phyloP scores from a whole-genome alignment of 1,140 invertebrate species.

The Listronotus oregonensis region DNA sequence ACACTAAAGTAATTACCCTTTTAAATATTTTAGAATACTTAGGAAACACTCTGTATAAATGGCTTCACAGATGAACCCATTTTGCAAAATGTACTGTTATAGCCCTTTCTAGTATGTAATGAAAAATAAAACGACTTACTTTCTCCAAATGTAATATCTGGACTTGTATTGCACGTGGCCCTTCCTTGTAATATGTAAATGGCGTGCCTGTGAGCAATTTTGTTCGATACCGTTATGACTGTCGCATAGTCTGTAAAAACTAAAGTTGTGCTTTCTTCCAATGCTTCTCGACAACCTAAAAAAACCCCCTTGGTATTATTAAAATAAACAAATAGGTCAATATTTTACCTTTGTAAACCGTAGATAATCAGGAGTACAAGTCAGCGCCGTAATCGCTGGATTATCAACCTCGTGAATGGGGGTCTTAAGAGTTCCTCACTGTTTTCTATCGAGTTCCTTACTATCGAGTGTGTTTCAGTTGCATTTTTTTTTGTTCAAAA shows the following conservation, averaged over 20 bases:
- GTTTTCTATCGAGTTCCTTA: constrained; percentile 58
- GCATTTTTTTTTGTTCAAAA: constrained; percentile 42
- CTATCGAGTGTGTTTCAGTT: constrained; percentile 43
- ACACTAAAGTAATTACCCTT: no score
- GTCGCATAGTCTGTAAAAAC: constrained; percentile 32
- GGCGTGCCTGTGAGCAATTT: constrained; percentile 60
- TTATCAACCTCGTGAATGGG: constrained; percentile 71
- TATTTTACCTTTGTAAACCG: constrained; percentile 49
- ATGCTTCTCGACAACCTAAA: constrained; percentile 52
- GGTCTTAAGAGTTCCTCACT: constrained; percentile 65
- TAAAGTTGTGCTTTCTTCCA: constrained; percentile 43
- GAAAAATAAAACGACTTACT: constrained; percentile 59
- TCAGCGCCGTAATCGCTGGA: constrained; percentile 69
- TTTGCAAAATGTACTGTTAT: no score
- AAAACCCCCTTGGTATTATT: no score
- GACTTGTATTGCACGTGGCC: constrained; percentile 72
- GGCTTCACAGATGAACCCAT: no score
- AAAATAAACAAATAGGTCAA: no score
- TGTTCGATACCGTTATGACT: constrained; percentile 39
- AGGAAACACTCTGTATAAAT: no score
- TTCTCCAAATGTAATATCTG: constrained; percentile 74
- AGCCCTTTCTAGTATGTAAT: no score
- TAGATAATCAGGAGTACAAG: constrained; percentile 72
- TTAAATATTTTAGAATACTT: no score
- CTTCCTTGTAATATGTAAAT: constrained; percentile 70